Evolutionary conservation across 2,888 invertebrate genomes (phyloP), one percentile per base, ranked within the genome.

Genomic region (Trissonchulus latispiculum): DNA sequence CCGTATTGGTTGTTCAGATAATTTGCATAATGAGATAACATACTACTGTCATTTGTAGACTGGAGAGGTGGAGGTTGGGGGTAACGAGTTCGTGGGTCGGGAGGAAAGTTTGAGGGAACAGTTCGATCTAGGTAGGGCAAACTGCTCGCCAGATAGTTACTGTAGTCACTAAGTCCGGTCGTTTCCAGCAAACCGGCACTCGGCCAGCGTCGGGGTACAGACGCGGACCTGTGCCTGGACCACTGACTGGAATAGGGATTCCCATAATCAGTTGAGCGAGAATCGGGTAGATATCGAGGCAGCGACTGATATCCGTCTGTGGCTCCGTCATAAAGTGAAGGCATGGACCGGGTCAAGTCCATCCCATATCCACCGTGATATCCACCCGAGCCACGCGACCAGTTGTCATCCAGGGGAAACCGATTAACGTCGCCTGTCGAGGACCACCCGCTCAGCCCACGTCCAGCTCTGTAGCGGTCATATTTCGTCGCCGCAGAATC

Each of bases 11-110:
- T 76, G 70, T 80, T 80, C 70, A 82, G 77, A 73, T 80, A 82
- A 75, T 77, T 81, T 32, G 82, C 82, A 75, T 82, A 82, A n/a
- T 82, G 79, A 32, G 80, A 80, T 71, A 82, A 71, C 76, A 81
- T 31, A n/a, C 61, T 67, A 33, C 62, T 28, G 15, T 72, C 72
- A 1, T 62, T 23, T 3, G 37, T 36, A 8, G 72, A 35, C 68
- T 32, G 66, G 31, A n/a, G 59, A n/a, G n/a, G n/a, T 3, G 37
- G 64, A 8, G 72, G 68, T 35, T 32, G 66, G 31, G 35, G 59
- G 33, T 71, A 32, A 23, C 35, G 48, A 23, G 48, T 67, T 32
- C 29, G 3, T 2, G 68, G 33, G 18, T 28, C 68, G 3, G 68
- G 15, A 15, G 68, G 15, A n/a, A 32, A 67, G 29, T 15, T 32